These are phyloP conservation scores for Andrena marginata DNA, from an alignment of 2,888 invertebrate species.

Conservation along the genomic window DNA sequence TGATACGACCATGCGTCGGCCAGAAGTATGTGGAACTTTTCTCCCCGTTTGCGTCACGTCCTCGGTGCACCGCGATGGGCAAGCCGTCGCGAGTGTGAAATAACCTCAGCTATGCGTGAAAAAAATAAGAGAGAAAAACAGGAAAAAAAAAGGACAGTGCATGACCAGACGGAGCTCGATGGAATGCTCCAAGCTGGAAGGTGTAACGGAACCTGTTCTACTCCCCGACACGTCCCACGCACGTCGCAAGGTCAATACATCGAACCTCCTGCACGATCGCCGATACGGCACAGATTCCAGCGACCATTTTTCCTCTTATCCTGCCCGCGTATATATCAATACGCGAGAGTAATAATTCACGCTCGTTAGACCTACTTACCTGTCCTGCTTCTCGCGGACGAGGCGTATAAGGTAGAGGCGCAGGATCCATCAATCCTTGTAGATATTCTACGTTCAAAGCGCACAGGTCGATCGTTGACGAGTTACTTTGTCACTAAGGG, in stretches of 20 bases:
- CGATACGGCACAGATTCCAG: constrained; percentile 53
- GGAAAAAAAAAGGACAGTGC: constrained; percentile 42
- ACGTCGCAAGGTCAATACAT: constrained; percentile 71
- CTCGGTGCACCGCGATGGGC: constrained; percentile 1
- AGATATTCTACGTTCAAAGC: not conserved
- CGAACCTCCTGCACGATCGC: constrained; percentile 35
- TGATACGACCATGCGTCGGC: constrained; percentile 27
- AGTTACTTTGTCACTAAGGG: not conserved
- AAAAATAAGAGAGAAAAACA: not conserved
- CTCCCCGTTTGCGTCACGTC: constrained; percentile 33
- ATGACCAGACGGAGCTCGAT: constrained; percentile 56
- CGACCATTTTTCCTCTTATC: constrained; percentile 41
- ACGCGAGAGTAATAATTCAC: constrained; percentile 22
- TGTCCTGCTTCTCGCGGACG: constrained; percentile 17
- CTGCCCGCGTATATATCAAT: constrained; percentile 28
- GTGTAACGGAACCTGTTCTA: constrained; percentile 79
- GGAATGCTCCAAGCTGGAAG: constrained; percentile 70
- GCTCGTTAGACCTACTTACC: constrained; percentile 27
- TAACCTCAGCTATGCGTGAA: constrained; percentile 42
- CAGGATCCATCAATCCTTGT: not conserved
- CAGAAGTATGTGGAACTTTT: constrained; percentile 27
- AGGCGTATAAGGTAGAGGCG: too few relatives aligned
- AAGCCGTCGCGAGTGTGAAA: constrained; percentile 50
- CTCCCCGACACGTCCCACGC: constrained; percentile 64
- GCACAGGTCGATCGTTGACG: not conserved